These are phyloP conservation scores for Drosophila differens DNA, from an alignment of 2,888 invertebrate genomes.

Conservation along the genomic window DNA sequence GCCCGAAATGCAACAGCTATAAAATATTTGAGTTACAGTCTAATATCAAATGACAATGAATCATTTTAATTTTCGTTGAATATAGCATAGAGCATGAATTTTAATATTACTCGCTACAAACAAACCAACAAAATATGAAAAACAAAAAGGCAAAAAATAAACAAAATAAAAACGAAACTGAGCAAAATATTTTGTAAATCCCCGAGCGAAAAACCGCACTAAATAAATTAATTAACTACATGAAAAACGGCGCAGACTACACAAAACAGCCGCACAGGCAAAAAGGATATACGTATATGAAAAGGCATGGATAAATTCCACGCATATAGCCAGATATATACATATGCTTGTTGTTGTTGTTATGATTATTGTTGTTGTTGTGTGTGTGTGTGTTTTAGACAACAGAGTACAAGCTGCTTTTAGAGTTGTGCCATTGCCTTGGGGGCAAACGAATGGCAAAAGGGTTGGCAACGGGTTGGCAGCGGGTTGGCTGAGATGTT, in stretches of 20 bases:
- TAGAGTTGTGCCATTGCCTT: conserved; percentile 50
- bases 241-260: conserved; percentile 62
- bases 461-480: conserved; percentile 24
- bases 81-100: conserved; percentile 35
- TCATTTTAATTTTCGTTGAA: conserved; percentile 47
- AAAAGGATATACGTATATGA: conserved; percentile 49
- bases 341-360: conserved; percentile 16
- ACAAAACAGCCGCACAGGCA: conserved; percentile 43
- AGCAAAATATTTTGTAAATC: conserved; percentile 68
- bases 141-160: conserved; percentile 25
- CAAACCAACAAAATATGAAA: conserved; percentile 9
- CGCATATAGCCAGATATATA: conserved; percentile 40
- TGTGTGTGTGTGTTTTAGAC: conserved; percentile 34
- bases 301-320: conserved; percentile 43
- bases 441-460: conserved; percentile 51
- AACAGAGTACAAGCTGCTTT: conserved; percentile 58
- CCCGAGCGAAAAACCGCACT: conserved; percentile 78
- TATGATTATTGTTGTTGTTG: conserved; percentile 10
- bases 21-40: conserved; percentile 13
- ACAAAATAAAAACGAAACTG: conserved; percentile 40
- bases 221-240: conserved; percentile 83
- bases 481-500: conserved; percentile 9
- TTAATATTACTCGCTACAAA: conserved; percentile 29
- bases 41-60: conserved; percentile 32
- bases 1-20: conserved; percentile 28